Evolutionary conservation across 2,888 invertebrate species (phyloP).

Genomic region (Cheilosia scutellata): DNA sequence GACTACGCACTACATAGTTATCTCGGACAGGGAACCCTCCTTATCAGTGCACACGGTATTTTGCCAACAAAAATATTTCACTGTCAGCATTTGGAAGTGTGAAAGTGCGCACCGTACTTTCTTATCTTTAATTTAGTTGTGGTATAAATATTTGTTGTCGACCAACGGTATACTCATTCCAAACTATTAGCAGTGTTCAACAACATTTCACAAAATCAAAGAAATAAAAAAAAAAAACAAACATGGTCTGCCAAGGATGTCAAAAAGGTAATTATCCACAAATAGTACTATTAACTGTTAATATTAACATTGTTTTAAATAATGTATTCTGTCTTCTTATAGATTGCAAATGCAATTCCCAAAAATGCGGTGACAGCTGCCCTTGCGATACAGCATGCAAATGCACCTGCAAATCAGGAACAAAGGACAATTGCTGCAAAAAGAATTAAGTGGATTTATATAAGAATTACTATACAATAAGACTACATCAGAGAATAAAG

Average conservation of each 20-base stretch:
- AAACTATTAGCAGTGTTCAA: background rate
- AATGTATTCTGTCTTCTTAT: background rate
- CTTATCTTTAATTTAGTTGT: background rate
- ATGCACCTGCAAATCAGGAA: constrained; percentile 37
- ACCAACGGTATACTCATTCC: background rate
- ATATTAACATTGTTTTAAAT: background rate
- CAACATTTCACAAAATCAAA: background rate
- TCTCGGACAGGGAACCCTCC: background rate
- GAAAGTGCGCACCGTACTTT: constrained; percentile 42
- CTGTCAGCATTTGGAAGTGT: constrained; percentile 9
- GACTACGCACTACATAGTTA: background rate
- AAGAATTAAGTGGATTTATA: background rate
- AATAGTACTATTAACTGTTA: background rate
- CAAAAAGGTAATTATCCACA: constrained; percentile 22
- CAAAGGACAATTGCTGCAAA: constrained; percentile 24
- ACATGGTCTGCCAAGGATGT: constrained; percentile 37
- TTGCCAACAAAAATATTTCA: background rate
- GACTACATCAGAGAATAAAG: too few relatives aligned
- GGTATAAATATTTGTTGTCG: constrained; percentile 10
- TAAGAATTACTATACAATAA: too few relatives aligned
- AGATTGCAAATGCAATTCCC: constrained; percentile 40
- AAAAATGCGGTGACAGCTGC: constrained; percentile 34
- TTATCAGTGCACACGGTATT: constrained; percentile 35
- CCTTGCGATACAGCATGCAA: constrained; percentile 32
- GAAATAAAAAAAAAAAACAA: background rate